Percentiles rank a stretch among this genome's conserved stretches.
Evolutionary conservation across 2,888 invertebrate species (phyloP).

Genomic region (Epirrhoe alternata): DNA sequence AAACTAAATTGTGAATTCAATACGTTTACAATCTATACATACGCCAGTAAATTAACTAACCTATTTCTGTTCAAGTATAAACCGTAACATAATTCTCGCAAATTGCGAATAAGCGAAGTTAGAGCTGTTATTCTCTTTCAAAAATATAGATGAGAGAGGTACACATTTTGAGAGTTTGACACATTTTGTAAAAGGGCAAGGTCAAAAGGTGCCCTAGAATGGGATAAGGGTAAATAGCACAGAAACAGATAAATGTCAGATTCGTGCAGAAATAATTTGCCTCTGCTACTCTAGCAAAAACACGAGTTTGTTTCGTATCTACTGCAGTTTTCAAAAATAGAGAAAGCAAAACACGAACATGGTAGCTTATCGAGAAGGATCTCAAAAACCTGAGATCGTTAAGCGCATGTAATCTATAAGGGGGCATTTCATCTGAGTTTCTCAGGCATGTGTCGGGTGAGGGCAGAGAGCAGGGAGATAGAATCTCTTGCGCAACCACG

Average conservation of each 20-base stretch:
- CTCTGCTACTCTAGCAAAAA: too few relatives aligned
- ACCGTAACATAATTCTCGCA: too few relatives aligned
- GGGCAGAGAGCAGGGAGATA: slow-evolving; percentile 63
- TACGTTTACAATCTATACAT: slow-evolving; percentile 33
- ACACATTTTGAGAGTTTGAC: not conserved
- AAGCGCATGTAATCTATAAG: slow-evolving; percentile 27
- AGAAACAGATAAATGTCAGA: too few relatives aligned
- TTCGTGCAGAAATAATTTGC: too few relatives aligned
- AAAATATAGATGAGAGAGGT: not conserved
- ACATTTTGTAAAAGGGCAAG: too few relatives aligned
- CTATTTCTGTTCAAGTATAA: slow-evolving; percentile 29
- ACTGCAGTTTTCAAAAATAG: slow-evolving; percentile 1
- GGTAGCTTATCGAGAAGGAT: slow-evolving; percentile 3
- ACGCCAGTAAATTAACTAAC: slow-evolving; percentile 19
- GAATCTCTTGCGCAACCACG: slow-evolving; percentile 59
- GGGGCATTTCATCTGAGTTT: slow-evolving; percentile 37
- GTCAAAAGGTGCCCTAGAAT: too few relatives aligned
- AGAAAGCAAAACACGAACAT: slow-evolving; percentile 1
- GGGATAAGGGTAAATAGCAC: too few relatives aligned
- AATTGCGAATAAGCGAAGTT: too few relatives aligned
- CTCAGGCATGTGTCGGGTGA: slow-evolving; percentile 52
- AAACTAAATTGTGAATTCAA: slow-evolving; percentile 37
- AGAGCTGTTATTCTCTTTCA: too few relatives aligned
- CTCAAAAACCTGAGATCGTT: slow-evolving; percentile 15
- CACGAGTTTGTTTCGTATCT: too few relatives aligned